phyloP scores from a whole-genome alignment of 2,888 invertebrate species.

The Caenorhabditis sinica region DNA sequence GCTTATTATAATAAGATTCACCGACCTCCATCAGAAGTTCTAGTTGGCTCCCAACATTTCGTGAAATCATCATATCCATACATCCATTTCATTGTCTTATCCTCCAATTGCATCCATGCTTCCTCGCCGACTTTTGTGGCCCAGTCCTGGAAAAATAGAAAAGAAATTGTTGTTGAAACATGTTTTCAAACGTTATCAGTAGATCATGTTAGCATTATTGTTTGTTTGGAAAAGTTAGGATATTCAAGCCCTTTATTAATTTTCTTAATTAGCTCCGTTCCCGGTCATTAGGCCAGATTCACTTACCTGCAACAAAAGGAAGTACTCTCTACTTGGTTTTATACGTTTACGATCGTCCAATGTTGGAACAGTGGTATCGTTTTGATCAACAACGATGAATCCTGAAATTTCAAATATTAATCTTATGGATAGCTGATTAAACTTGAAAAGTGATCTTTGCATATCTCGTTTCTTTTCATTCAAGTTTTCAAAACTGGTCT shows the following conservation, averaged over 20 bases:
- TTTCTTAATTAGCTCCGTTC: too few species aligned
- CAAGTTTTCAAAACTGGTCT: too few species aligned
- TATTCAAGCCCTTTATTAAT: too few species aligned
- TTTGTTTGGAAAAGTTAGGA: background rate
- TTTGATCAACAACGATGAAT: slow-evolving; percentile 70
- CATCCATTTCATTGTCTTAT: slow-evolving; percentile 82
- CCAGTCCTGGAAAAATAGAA: slow-evolving; percentile 76
- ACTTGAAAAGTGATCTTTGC: too few species aligned
- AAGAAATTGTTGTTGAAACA: too few species aligned
- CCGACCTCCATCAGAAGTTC: slow-evolving; percentile 78
- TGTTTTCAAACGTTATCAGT: too few species aligned
- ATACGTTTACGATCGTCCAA: slow-evolving; percentile 59
- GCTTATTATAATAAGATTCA: background rate
- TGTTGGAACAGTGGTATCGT: slow-evolving; percentile 62
- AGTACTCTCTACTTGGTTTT: slow-evolving; percentile 75
- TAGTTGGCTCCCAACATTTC: slow-evolving; percentile 80
- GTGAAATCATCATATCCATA: slow-evolving; percentile 77
- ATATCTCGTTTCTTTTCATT: too few species aligned
- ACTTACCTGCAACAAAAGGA: slow-evolving; percentile 77
- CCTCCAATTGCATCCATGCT: slow-evolving; percentile 75
- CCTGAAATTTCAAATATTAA: slow-evolving; percentile 37
- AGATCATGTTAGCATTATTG: background rate
- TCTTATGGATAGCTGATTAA: background rate
- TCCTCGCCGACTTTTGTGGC: slow-evolving; percentile 71
- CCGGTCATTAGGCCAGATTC: background rate